Evolutionary conservation across 2,113 vertebrate genomes (phyloP), one percentile per base, ranked within the genome.

Genomic region (Gnathonemus longibarbis): DNA sequence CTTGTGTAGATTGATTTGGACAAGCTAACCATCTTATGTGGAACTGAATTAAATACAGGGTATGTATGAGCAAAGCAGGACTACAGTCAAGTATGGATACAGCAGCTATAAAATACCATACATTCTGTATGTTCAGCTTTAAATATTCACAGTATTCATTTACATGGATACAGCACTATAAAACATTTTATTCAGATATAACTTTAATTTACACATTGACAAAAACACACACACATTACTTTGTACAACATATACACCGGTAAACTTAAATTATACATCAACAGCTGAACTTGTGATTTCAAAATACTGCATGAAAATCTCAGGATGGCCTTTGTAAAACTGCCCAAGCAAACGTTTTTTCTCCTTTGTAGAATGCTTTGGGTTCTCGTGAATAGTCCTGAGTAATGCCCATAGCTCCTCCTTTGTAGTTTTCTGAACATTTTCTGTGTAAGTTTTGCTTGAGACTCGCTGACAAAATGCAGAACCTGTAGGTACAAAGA

Each of bases 291-390:
- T 91, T 96, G 95, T 96, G 87, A 97, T 96, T 91, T 97, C 97
- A 96, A 98, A 99, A 95, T 99, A 99, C 85, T 98, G 96, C 92
- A 97, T 95, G 93, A 99, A 99, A 93, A 98, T 96, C 52, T 97
- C 95, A 0, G 98, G 98, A 86, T 99, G 98, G 91, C 96, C 97
- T 94, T 96, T 98, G 58, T 97, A 97, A 94, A 99, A 99, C 88
- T 98, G 98, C 90, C 95, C 96, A 84, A 99, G 95, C 90, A 98
- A 92, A 13, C 97, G 96, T 88, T 96, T 97, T 94, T 96, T 98
- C 85, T 99, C 97, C 94, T 97, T 99, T 87, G 94, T 86, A 84
- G 98, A 97, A 39, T 99, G 94, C 90, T 94, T 97, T 10, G 96
- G 93, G 93, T 98, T 97, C 91, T 98, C 97, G 74, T 99, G 96